phyloP scores from a whole-genome alignment of 2,888 invertebrate genomes.

The Clistopyga incitator region DNA sequence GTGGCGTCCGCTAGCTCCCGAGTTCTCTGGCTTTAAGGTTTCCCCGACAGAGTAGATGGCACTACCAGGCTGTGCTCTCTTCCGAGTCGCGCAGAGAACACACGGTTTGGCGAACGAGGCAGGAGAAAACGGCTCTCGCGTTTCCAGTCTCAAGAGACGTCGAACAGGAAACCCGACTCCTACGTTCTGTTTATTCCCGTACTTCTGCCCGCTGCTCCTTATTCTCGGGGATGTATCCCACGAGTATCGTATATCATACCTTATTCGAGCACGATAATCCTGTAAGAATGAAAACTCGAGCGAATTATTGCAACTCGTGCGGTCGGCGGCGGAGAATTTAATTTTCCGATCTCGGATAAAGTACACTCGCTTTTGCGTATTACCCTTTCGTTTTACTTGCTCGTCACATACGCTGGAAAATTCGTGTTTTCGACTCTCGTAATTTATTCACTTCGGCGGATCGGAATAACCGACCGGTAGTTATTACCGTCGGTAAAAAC shows the following conservation, averaged over 20 bases:
- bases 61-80: not conserved
- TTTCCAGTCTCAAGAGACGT: constrained; percentile 46
- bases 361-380: not conserved
- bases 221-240: constrained; percentile 22
- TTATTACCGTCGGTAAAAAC: not conserved
- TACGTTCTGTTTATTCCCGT: constrained; percentile 46
- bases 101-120: not conserved
- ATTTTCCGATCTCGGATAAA: not conserved
- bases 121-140: constrained; percentile 8
- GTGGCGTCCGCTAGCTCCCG: constrained; percentile 1
- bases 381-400: not conserved
- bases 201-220: constrained; percentile 29
- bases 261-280: constrained; percentile 29
- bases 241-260: constrained; percentile 33
- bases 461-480: not conserved
- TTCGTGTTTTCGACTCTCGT: not conserved
- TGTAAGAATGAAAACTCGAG: constrained; percentile 30
- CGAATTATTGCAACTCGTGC: constrained; percentile 16
- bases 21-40: constrained; percentile 18
- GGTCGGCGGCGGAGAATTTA: not conserved
- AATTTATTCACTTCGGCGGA: constrained; percentile 8
- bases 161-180: constrained; percentile 33
- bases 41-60: constrained; percentile 22
- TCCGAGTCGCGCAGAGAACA: constrained; percentile 1
- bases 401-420: not conserved